Percentiles rank a stretch among this genome's conserved stretches.
Evolutionary conservation across 2,888 invertebrate species (phyloP).

Genomic region (Leptinotarsa peninsularis): DNA sequence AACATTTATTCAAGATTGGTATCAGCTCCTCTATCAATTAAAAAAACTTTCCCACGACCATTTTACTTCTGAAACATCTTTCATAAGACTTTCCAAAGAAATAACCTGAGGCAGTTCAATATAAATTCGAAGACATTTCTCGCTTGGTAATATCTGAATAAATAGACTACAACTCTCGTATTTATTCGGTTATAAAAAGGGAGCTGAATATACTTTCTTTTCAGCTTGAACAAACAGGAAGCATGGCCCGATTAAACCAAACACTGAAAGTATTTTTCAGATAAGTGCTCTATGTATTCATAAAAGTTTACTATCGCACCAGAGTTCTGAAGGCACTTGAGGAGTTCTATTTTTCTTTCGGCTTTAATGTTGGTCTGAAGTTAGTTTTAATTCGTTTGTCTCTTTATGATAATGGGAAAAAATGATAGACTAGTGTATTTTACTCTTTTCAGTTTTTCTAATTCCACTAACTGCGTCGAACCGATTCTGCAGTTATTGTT

Average conservation of each 20-base stretch:
- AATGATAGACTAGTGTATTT: neutral
- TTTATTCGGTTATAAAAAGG: neutral
- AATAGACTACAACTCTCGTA: neutral
- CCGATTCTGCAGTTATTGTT: neutral
- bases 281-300: conserved; percentile 7
- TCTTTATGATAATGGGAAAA: neutral
- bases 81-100: no score
- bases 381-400: neutral
- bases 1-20: no score
- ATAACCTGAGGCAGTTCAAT: neutral
- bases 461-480: neutral
- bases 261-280: conserved; percentile 7
- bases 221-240: conserved; percentile 5
- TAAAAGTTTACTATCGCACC: conserved; percentile 2
- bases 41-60: neutral
- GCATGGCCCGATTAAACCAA: conserved; percentile 4
- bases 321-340: neutral
- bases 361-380: neutral
- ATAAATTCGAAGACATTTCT: neutral
- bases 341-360: neutral
- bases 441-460: neutral
- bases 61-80: neutral
- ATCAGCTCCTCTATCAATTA: no score
- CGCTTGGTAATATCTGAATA: neutral
- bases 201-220: neutral